These are phyloP conservation scores for Ellobium chinense DNA, from an alignment of 2,888 invertebrate species.

Conservation along the genomic window DNA sequence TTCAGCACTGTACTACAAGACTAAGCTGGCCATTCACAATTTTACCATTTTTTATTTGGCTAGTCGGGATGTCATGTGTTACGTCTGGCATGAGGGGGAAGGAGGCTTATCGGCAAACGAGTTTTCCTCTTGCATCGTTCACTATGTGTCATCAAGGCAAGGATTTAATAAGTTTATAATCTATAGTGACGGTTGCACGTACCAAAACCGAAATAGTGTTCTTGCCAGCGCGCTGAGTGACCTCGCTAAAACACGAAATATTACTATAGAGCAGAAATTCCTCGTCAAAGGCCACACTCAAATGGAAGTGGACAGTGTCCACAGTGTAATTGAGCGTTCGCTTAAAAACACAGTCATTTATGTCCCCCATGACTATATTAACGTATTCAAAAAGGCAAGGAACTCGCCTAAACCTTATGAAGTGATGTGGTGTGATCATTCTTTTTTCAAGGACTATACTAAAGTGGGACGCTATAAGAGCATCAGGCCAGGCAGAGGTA, in stretches of 20 bases:
- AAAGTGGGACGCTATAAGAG: slow-evolving; percentile 24
- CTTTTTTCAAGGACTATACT: slow-evolving; percentile 46
- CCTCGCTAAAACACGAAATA: slow-evolving; percentile 12
- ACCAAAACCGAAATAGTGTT: slow-evolving; percentile 44
- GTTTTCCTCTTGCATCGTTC: neutral
- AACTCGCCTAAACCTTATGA: slow-evolving; percentile 12
- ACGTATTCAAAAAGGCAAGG: slow-evolving; percentile 20
- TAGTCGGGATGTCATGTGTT: slow-evolving; percentile 18
- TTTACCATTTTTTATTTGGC: slow-evolving; percentile 28
- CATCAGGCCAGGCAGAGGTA: slow-evolving; percentile 39
- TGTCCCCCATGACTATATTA: slow-evolving; percentile 2
- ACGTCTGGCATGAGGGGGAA: slow-evolving; percentile 38
- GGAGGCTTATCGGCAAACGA: slow-evolving; percentile 20
- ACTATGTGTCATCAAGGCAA: neutral
- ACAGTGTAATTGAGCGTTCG: slow-evolving; percentile 39
- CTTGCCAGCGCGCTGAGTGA: slow-evolving; percentile 38
- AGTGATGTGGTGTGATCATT: slow-evolving; percentile 39
- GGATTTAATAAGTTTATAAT: neutral
- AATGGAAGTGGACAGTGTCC: slow-evolving; percentile 48
- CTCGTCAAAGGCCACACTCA: slow-evolving; percentile 51
- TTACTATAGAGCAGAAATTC: slow-evolving; percentile 43
- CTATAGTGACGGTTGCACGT: neutral
- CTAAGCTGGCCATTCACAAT: slow-evolving; percentile 27
- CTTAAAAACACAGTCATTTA: slow-evolving; percentile 37
- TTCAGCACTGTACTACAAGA: slow-evolving; percentile 15